Evolutionary conservation across 2,797 vertebrate species (phyloP).

Genomic region (Paratrypauchen microcephalus): DNA sequence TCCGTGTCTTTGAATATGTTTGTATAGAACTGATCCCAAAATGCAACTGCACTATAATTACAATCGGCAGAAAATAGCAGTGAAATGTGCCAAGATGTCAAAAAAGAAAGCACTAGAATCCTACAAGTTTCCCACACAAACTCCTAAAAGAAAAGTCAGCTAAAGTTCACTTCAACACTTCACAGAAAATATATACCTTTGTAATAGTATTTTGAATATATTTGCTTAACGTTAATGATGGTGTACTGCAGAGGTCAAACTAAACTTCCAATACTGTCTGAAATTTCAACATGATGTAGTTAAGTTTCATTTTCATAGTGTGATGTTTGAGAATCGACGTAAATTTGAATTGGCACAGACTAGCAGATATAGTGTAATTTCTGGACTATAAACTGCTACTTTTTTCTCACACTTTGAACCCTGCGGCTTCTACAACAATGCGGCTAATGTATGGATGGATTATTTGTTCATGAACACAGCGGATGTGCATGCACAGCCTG

Average conservation of each 20-base stretch:
- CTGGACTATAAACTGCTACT: no score
- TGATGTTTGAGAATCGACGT: background rate
- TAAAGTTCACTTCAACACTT: conserved; percentile 10
- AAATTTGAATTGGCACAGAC: background rate
- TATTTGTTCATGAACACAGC: no score
- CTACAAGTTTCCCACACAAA: conserved; percentile 9
- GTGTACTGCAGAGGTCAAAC: background rate
- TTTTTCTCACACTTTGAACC: no score
- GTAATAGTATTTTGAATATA: background rate
- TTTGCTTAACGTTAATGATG: background rate
- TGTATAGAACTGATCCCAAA: background rate
- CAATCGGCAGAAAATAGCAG: conserved; percentile 4
- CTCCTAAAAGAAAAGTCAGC: conserved; percentile 4
- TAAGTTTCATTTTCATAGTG: background rate
- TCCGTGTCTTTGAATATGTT: background rate
- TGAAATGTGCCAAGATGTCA: conserved; percentile 3
- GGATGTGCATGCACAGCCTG: no score
- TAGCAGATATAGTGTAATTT: no score
- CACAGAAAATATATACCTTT: conserved; percentile 1
- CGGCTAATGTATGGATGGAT: no score
- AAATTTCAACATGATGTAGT: background rate
- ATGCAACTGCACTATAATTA: conserved; percentile 3
- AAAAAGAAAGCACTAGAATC: background rate
- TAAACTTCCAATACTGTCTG: background rate
- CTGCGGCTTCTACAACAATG: no score